Evolutionary conservation across 2,888 invertebrate genomes (phyloP).

Genomic region (Alloscopus bannaensis): DNA sequence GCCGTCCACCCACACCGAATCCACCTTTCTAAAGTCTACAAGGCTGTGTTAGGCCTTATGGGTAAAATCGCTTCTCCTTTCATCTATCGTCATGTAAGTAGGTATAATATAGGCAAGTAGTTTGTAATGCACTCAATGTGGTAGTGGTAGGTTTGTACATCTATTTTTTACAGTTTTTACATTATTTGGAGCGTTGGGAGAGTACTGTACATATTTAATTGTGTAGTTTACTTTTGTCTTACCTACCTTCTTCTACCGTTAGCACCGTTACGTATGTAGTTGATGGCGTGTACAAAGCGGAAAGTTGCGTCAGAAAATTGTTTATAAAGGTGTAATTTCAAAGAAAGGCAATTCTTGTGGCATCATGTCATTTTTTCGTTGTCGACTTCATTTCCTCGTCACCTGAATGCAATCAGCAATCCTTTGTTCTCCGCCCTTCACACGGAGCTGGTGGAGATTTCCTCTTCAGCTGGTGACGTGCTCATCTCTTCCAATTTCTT

Average conservation of each 20-base stretch:
- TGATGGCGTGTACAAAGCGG: constrained; percentile 60
- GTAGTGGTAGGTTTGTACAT: not conserved
- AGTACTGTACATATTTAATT: too few species aligned
- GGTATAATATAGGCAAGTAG: too few species aligned
- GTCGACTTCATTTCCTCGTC: not conserved
- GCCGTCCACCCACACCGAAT: too few species aligned
- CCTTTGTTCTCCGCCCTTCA: constrained; percentile 4
- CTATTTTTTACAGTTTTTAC: not conserved
- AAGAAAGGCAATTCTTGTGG: constrained; percentile 65
- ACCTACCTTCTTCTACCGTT: not conserved
- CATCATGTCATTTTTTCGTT: constrained; percentile 62
- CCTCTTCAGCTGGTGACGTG: constrained; percentile 44
- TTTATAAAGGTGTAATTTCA: constrained; percentile 54
- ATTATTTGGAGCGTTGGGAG: not conserved
- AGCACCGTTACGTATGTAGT: constrained; percentile 35
- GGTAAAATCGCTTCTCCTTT: too few species aligned
- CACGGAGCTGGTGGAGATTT: constrained; percentile 52
- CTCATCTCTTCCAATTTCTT: constrained; percentile 52
- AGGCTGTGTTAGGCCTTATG: too few species aligned
- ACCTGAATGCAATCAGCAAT: not conserved
- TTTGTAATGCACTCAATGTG: too few species aligned
- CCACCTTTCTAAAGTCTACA: too few species aligned
- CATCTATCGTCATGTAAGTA: too few species aligned
- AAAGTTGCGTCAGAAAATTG: constrained; percentile 60
- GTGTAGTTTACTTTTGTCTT: too few species aligned